Evolutionary conservation across 2,797 vertebrate genomes (phyloP).

Genomic region (Morus bassanus): DNA sequence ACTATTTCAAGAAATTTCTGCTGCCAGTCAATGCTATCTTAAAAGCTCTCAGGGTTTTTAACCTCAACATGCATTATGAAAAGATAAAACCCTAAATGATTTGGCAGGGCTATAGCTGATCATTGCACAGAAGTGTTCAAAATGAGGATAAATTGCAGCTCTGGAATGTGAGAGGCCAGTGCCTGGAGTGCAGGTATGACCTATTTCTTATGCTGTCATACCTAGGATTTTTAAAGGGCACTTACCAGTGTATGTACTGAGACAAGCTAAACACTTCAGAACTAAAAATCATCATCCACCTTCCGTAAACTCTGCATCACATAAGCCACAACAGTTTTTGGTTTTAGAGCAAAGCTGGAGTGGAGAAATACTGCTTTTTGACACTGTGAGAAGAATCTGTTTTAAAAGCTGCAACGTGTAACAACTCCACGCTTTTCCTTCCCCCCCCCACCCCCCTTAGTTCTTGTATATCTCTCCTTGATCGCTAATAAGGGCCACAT

Average conservation of each 20-base stretch:
- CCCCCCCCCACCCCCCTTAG: neutral
- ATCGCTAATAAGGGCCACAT: neutral
- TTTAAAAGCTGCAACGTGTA: slow-evolving; percentile 43
- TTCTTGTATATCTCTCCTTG: neutral
- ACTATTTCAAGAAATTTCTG: slow-evolving; percentile 25
- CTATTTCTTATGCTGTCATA: slow-evolving; percentile 27
- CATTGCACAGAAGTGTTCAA: neutral
- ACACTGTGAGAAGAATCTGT: slow-evolving; percentile 59
- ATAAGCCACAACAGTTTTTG: slow-evolving; percentile 2
- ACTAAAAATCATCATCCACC: slow-evolving; percentile 11
- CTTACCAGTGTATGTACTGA: slow-evolving; percentile 11
- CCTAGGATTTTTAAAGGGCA: slow-evolving; percentile 32
- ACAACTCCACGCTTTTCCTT: neutral
- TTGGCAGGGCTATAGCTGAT: neutral
- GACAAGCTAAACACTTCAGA: slow-evolving; percentile 39
- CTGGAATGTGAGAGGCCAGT: slow-evolving; percentile 28
- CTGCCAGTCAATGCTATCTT: neutral
- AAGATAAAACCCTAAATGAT: slow-evolving; percentile 19
- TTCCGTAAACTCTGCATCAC: neutral
- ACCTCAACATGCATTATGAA: slow-evolving; percentile 8
- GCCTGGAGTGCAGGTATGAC: slow-evolving; percentile 26
- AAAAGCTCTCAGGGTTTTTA: slow-evolving; percentile 65
- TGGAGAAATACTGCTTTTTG: slow-evolving; percentile 37
- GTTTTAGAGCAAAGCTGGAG: slow-evolving; percentile 31
- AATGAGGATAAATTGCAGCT: slow-evolving; percentile 14